Evolutionary conservation across 2,888 invertebrate genomes (phyloP).

Genomic region (Limnephilus auricula): DNA sequence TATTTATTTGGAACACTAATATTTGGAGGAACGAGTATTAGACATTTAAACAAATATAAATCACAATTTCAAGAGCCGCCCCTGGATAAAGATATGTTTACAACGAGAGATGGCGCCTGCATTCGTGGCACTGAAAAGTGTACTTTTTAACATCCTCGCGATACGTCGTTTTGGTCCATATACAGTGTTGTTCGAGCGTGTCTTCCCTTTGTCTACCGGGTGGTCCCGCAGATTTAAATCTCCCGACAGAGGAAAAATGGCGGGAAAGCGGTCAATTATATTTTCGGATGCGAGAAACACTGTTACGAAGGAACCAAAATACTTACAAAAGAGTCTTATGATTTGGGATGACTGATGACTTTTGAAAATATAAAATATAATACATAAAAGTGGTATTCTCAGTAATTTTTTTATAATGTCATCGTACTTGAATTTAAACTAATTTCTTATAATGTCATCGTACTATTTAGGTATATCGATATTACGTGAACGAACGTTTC

Average conservation of each 20-base stretch:
- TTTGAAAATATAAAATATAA: no score
- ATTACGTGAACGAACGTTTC: no score
- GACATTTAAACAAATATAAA: neutral
- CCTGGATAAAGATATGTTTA: neutral
- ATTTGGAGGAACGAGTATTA: neutral
- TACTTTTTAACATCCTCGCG: neutral
- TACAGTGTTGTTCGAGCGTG: conserved; percentile 8
- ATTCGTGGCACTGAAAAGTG: neutral
- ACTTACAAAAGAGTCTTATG: no score
- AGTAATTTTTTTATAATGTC: no score
- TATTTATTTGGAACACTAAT: no score
- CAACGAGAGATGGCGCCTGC: conserved; percentile 31
- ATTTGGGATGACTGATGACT: no score
- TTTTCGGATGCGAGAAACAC: neutral
- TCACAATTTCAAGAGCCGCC: neutral
- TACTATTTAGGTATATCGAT: no score
- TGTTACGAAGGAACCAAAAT: neutral
- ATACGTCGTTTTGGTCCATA: neutral
- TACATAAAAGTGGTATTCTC: no score
- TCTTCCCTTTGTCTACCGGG: conserved; percentile 20
- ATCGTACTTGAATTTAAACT: no score
- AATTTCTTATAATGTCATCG: no score
- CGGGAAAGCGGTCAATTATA: neutral
- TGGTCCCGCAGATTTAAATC: conserved; percentile 32
- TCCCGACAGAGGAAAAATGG: neutral